Evolutionary conservation across 2,113 vertebrate genomes (phyloP).

Genomic region (human (Homo sapiens)): DNA sequence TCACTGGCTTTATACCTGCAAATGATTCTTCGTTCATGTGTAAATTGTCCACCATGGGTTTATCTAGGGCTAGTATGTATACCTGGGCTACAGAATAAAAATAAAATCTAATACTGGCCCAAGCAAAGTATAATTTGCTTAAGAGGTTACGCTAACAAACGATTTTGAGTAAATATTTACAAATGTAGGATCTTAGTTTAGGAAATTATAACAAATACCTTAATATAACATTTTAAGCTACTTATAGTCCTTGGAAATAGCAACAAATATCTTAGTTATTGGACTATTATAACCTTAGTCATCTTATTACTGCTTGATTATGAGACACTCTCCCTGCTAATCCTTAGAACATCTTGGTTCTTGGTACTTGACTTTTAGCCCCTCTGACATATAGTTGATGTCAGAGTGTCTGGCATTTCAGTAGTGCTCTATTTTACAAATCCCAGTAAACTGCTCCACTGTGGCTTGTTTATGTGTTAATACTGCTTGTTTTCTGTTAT

Average conservation of each 20-base stretch:
- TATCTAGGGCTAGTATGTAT: background rate
- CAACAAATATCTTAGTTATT: conserved; percentile 23
- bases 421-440: background rate
- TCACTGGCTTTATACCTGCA: background rate
- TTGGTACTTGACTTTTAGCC: background rate
- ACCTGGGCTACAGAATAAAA: background rate
- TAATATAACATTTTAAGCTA: background rate
- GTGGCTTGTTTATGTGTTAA: background rate
- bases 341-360: conserved; percentile 35
- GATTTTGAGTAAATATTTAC: conserved; percentile 35
- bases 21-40: background rate
- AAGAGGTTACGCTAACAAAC: background rate
- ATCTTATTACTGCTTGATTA: conserved; percentile 21
- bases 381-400: background rate
- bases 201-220: background rate
- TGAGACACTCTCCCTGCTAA: background rate
- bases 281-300: background rate
- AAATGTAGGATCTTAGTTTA: conserved; percentile 24
- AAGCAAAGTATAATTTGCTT: background rate
- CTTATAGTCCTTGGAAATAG: conserved; percentile 25
- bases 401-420: background rate
- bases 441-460: background rate
- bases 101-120: background rate
- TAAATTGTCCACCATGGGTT: background rate
- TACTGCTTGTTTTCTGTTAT: conserved; percentile 32